Base-by-base conservation (phyloP, 2,113 vertebrate genomes). In the Diadophis punctatus region DNA sequence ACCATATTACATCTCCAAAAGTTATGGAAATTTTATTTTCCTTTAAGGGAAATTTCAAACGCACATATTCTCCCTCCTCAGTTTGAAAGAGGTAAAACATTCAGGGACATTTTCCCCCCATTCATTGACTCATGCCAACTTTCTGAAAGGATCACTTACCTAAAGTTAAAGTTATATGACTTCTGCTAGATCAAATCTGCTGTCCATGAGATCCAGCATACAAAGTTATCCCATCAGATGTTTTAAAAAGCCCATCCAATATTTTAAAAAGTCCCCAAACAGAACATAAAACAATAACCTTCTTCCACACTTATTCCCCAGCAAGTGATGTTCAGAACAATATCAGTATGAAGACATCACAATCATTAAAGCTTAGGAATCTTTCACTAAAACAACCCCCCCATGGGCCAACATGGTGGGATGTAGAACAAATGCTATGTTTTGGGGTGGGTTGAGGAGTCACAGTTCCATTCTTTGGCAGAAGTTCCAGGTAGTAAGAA, bases 41-140 rank as follows among this genome's bases (percentile, higher is more conserved):
- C 34, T 80, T 43, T 80, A 80, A 80, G 34, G 34, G 8, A 80
- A 80, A 43, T 80, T 80, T 80, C 74, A 80, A 80, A 39, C 22
- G 74, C 74, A 80, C 34, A 20, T 22, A 80, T 80, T 80, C 68
- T 80, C 68, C 3, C 18, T 39, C 34, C 18, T 80, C 18, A 3
- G 18, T 80, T 80, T 22, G 34, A 80, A 80, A 80, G 34, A 80
- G 74, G 16, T 39, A 22, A 80, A 80, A 39, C 8, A 68, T 43
- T 3, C 1, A 2, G 74, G 74, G 34, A 43, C 34, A 10, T 22
- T 9, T 1, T 0, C 7, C 3, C 27, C 1, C 7, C 3, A 39
- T 80, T 39, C 34, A 20, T 39, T 80, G 34, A 80, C 34, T 39
- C 7, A 39, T 20, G 34, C 18, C 68, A 80, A 39, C 18, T 39